Evolutionary conservation across 2,888 invertebrate species (phyloP).

Genomic region (Perizoma affinitatum): DNA sequence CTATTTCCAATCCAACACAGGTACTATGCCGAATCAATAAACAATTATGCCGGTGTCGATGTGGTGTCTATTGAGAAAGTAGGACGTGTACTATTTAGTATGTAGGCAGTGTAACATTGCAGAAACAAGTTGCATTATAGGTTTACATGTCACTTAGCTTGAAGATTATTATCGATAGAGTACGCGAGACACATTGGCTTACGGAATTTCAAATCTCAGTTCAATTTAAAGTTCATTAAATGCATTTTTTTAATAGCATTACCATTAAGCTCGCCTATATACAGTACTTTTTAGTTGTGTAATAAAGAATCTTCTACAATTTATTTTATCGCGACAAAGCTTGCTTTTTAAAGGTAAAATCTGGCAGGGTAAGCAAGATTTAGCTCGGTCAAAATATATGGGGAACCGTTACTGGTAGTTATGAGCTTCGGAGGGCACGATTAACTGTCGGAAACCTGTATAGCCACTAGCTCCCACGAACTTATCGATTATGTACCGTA

Average conservation of each 20-base stretch:
- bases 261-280: too few species aligned
- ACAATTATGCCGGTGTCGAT: slow-evolving; percentile 19
- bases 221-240: too few species aligned
- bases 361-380: not conserved
- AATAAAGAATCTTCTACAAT: too few species aligned
- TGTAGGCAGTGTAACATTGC: slow-evolving; percentile 20
- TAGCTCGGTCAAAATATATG: too few species aligned
- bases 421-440: too few species aligned
- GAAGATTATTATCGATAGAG: slow-evolving; percentile 5
- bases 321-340: too few species aligned
- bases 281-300: too few species aligned
- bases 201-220: slow-evolving; percentile 1
- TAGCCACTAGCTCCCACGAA: too few species aligned
- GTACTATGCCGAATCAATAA: slow-evolving; percentile 16
- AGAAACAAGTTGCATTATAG: slow-evolving; percentile 20
- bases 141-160: slow-evolving; percentile 11
- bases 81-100: slow-evolving; percentile 21
- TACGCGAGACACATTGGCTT: slow-evolving; percentile 6
- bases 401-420: too few species aligned
- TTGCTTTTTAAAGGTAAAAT: too few species aligned
- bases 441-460: too few species aligned
- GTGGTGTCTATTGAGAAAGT: slow-evolving; percentile 23
- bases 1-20: slow-evolving; percentile 13
- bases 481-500: slow-evolving; percentile 8
- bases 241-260: too few species aligned